Conservation (phyloP, 2,888 invertebrate genomes). For the Lissonota sp. region DNA sequence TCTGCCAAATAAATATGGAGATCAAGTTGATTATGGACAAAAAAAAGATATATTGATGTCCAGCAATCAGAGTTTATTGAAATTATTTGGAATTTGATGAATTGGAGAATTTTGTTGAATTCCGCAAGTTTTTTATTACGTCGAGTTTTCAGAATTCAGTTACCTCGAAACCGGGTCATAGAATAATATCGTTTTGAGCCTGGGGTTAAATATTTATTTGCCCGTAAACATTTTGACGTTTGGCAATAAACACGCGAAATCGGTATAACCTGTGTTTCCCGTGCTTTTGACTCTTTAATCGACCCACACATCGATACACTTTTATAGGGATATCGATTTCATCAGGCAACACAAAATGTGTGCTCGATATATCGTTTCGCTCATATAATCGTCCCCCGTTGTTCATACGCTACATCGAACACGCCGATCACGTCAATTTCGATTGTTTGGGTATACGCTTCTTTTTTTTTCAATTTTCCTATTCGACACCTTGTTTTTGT, state of each 20-base stretch:
- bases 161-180: no score
- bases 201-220: slow-evolving; percentile 58
- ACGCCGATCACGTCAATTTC: slow-evolving; percentile 70
- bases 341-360: background rate
- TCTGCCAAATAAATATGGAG: no score
- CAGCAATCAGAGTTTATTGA: no score
- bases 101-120: slow-evolving; percentile 34
- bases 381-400: slow-evolving; percentile 38
- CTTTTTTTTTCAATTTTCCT: slow-evolving; percentile 34
- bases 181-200: no score
- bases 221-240: slow-evolving; percentile 63
- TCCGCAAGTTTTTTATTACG: background rate
- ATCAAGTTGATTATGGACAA: no score
- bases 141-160: no score
- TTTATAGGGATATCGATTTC: background rate
- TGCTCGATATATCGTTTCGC: background rate
- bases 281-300: slow-evolving; percentile 12
- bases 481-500: background rate
- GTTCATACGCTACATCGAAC: slow-evolving; percentile 51
- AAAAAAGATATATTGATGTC: no score
- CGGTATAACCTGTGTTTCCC: background rate
- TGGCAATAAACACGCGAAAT: slow-evolving; percentile 29
- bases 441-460: slow-evolving; percentile 68
- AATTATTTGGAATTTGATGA: background rate
- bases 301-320: slow-evolving; percentile 1